A percentile compares a stretch with the other conserved stretches of the same genome.
Conservation (phyloP, 2,888 invertebrate genomes). For the Aphidoletes aphidimyza region DNA sequence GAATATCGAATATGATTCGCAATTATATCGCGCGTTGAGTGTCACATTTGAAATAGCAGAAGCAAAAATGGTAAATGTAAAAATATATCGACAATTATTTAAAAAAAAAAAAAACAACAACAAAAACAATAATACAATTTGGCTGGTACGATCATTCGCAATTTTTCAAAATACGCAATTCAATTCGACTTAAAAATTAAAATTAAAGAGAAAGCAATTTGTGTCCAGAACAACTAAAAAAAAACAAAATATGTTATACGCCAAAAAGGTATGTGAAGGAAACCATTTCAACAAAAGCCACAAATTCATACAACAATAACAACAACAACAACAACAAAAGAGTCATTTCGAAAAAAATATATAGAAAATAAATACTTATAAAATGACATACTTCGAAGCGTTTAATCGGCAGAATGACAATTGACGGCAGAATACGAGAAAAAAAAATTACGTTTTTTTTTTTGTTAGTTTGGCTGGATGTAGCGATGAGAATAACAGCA, state of each 20-base stretch:
- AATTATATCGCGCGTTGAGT: too few relatives aligned
- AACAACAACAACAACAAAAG: neutral
- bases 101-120: too few relatives aligned
- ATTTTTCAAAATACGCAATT: conserved; percentile 22
- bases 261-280: neutral
- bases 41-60: too few relatives aligned
- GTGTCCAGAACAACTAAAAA: neutral
- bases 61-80: too few relatives aligned
- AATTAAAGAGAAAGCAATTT: conserved; percentile 35
- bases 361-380: neutral
- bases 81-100: too few relatives aligned
- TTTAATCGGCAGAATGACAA: neutral
- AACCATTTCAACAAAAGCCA: conserved; percentile 6
- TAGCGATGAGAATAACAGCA: conserved; percentile 4
- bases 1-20: conserved; percentile 8
- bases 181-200: neutral
- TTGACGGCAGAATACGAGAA: neutral
- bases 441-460: too few relatives aligned
- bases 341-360: neutral
- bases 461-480: neutral
- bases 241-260: neutral
- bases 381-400: neutral
- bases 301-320: conserved; percentile 25
- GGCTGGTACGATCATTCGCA: neutral
- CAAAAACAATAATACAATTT: neutral